Evolutionary conservation across 2,888 invertebrate genomes (phyloP).

Genomic region (Drosophila tripunctata): DNA sequence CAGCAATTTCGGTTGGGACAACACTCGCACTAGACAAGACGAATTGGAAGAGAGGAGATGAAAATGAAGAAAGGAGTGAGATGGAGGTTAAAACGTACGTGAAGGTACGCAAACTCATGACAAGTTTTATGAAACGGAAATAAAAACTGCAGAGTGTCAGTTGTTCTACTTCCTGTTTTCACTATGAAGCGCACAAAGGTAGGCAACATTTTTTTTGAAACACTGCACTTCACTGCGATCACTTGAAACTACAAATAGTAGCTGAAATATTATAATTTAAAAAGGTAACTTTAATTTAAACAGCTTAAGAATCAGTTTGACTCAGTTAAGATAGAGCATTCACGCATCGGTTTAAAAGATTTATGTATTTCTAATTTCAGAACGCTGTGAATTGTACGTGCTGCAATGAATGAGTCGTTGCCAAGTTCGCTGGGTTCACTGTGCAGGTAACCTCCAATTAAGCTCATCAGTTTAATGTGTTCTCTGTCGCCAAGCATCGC

Average conservation of each 20-base stretch:
- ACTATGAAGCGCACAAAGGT: constrained; percentile 8
- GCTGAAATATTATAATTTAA: not conserved
- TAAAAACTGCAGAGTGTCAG: constrained; percentile 49
- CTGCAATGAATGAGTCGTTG: constrained; percentile 41
- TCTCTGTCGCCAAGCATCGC: constrained; percentile 55
- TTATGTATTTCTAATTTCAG: not conserved
- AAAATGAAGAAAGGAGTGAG: not conserved
- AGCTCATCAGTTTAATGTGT: constrained; percentile 80
- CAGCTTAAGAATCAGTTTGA: not conserved
- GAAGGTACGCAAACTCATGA: constrained; percentile 43
- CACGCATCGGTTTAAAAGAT: not conserved
- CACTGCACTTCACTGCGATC: not conserved
- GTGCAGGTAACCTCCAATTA: constrained; percentile 75
- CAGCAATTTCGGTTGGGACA: constrained; percentile 51
- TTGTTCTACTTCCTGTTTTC: constrained; percentile 22
- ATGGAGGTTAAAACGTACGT: constrained; percentile 35
- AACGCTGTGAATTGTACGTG: constrained; percentile 36
- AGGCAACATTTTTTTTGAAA: constrained; percentile 19
- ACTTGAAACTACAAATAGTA: not conserved
- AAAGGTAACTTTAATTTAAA: not conserved
- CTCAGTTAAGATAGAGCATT: not conserved
- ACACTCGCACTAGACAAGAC: constrained; percentile 22
- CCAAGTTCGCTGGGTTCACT: constrained; percentile 31
- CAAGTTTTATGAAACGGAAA: constrained; percentile 52
- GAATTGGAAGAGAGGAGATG: too few species aligned